phyloP scores from a whole-genome alignment of 2,888 invertebrate species.

The Scotopteryx bipunctaria region DNA sequence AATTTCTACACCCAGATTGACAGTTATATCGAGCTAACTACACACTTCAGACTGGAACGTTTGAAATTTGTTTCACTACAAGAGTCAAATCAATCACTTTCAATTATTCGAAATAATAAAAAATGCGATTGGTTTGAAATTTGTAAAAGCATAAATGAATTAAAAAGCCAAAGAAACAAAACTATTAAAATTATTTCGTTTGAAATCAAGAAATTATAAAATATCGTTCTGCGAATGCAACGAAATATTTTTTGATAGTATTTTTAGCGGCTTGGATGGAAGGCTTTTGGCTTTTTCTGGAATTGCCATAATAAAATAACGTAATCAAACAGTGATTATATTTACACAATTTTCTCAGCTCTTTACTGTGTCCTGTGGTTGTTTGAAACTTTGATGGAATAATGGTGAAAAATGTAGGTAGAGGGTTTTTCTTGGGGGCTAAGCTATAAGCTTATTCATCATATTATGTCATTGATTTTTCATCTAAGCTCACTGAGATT shows the following conservation, averaged over 20 bases:
- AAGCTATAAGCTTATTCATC: too few relatives aligned
- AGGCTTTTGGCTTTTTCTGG: background rate
- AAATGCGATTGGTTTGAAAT: conserved; percentile 54
- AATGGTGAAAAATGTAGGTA: too few relatives aligned
- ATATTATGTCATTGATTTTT: too few relatives aligned
- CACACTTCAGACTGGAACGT: conserved; percentile 83
- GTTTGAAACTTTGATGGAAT: too few relatives aligned
- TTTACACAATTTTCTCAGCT: background rate
- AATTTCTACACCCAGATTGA: conserved; percentile 83
- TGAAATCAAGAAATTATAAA: conserved; percentile 61
- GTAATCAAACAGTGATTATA: background rate
- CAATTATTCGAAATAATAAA: conserved; percentile 39
- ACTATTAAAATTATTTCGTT: conserved; percentile 70
- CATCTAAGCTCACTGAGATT: too few relatives aligned
- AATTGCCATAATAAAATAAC: conserved; percentile 2
- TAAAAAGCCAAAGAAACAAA: conserved; percentile 47
- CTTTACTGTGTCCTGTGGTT: too few relatives aligned
- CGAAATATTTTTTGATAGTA: conserved; percentile 51
- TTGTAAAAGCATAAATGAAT: conserved; percentile 39
- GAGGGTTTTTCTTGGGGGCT: too few relatives aligned
- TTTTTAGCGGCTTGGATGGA: background rate
- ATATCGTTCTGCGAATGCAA: conserved; percentile 63
- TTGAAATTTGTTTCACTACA: conserved; percentile 82
- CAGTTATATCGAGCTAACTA: conserved; percentile 82
- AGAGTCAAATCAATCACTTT: conserved; percentile 78